Conservation (phyloP, 2,888 invertebrate genomes). For the Drosophila birchii region DNA sequence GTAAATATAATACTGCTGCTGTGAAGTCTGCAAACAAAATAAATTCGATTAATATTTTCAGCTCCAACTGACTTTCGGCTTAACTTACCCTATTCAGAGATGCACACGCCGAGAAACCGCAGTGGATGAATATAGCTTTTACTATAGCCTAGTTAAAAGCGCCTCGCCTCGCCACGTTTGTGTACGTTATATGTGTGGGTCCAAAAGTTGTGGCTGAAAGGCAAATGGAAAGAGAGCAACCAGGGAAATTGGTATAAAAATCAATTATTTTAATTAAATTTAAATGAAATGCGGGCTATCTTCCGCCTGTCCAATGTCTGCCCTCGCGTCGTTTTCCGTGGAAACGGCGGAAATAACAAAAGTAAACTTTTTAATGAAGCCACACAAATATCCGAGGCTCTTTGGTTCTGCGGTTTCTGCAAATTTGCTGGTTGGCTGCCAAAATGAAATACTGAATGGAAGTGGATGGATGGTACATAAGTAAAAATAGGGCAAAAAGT, state of each 20-base stretch:
- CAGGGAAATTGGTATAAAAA: conserved; percentile 55
- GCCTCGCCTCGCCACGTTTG: conserved; percentile 52
- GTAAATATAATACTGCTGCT: conserved; percentile 66
- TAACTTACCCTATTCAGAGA: conserved; percentile 50
- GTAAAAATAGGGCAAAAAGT: conserved; percentile 17
- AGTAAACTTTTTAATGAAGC: conserved; percentile 63
- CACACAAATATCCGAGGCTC: conserved; percentile 53
- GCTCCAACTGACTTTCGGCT: background rate
- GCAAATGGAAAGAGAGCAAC: conserved; percentile 12
- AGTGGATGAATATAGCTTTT: conserved; percentile 38
- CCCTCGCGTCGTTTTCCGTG: conserved; percentile 1
- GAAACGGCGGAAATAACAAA: conserved; percentile 13
- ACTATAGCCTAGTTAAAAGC: conserved; percentile 64
- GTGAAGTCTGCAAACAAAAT: conserved; percentile 57
- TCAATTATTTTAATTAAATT: conserved; percentile 79
- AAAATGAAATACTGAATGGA: conserved; percentile 6
- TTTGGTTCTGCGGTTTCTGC: conserved; percentile 33
- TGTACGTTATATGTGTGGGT: conserved; percentile 39
- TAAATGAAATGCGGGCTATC: conserved; percentile 59
- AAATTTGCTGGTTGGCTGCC: conserved; percentile 34
- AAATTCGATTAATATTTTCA: background rate
- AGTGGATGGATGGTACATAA: conserved; percentile 1
- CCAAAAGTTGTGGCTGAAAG: conserved; percentile 69
- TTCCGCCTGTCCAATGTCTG: background rate
- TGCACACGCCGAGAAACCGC: conserved; percentile 49